These are phyloP conservation scores for Notamacropus eugenii DNA, from an alignment of 2,797 vertebrate species.

Conservation along the genomic window DNA sequence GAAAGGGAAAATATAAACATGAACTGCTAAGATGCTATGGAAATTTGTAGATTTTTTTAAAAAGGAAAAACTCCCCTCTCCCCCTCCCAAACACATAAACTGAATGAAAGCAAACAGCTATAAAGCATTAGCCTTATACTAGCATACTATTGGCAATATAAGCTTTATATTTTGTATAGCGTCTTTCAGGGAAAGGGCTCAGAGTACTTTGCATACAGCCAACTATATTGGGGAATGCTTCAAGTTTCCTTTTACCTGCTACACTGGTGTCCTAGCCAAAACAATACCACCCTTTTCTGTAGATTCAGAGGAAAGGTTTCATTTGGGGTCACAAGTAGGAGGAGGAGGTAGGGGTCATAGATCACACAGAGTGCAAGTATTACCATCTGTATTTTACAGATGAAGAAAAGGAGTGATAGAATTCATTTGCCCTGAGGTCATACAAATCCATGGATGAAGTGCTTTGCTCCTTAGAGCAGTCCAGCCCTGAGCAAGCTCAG, in stretches of 20 bases:
- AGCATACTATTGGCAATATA: not conserved
- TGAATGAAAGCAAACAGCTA: not conserved
- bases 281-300: not conserved
- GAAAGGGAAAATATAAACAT: not conserved
- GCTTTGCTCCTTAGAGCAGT: constrained; percentile 12
- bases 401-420: not conserved
- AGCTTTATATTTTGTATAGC: not conserved
- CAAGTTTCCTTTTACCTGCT: not conserved
- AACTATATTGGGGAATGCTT: not conserved
- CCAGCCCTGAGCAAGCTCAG: not conserved
- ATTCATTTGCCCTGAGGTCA: not conserved
- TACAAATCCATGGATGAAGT: not conserved
- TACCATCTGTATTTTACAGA: not conserved
- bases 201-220: not conserved
- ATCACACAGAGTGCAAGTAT: not conserved
- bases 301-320: not conserved
- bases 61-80: not conserved
- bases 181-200: constrained; percentile 22
- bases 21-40: not conserved
- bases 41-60: not conserved
- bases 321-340: not conserved
- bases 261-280: too few relatives aligned
- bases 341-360: not conserved
- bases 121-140: constrained; percentile 5
- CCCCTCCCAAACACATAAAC: not conserved